A percentile compares a stretch with the other conserved stretches of the same genome.
These are phyloP conservation scores for Xyliphius kryptos DNA, from an alignment of 2,113 vertebrate genomes.

Conservation along the genomic window DNA sequence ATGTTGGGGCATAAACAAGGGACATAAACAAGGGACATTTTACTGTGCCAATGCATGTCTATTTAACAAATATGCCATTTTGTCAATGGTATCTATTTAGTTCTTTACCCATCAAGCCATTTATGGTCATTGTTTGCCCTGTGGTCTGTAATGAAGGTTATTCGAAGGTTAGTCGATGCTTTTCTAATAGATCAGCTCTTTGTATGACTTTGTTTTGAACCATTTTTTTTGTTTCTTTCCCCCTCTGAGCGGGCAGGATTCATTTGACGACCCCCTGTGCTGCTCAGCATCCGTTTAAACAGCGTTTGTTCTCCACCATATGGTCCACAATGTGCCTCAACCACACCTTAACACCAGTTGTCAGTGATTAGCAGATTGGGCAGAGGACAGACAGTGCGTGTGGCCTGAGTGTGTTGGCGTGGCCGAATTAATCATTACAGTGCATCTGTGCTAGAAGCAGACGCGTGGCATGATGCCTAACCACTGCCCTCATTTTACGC, in stretches of 20 bases:
- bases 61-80: too few species aligned
- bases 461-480: slow-evolving; percentile 62
- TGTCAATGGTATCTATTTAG: too few species aligned
- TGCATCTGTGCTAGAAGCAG: slow-evolving; percentile 68
- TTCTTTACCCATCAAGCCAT: too few species aligned
- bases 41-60: too few species aligned
- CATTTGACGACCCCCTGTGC: slow-evolving; percentile 49
- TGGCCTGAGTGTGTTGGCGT: slow-evolving; percentile 20
- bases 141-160: too few species aligned
- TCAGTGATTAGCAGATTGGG: slow-evolving; percentile 55
- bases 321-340: slow-evolving; percentile 57
- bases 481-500: slow-evolving; percentile 68
- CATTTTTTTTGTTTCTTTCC: slow-evolving; percentile 44
- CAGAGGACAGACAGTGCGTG: slow-evolving; percentile 31
- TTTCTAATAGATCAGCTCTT: slow-evolving; percentile 44
- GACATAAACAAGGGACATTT: too few species aligned
- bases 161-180: slow-evolving; percentile 30
- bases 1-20: too few species aligned
- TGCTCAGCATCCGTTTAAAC: slow-evolving; percentile 59
- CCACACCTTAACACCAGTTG: slow-evolving; percentile 62
- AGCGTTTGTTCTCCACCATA: slow-evolving; percentile 59
- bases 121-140: too few species aligned
- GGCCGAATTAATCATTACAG: slow-evolving; percentile 35
- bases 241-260: slow-evolving; percentile 46
- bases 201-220: slow-evolving; percentile 43